Evolutionary conservation across 2,797 vertebrate genomes (phyloP).

Genomic region (Sebastes glaucus): DNA sequence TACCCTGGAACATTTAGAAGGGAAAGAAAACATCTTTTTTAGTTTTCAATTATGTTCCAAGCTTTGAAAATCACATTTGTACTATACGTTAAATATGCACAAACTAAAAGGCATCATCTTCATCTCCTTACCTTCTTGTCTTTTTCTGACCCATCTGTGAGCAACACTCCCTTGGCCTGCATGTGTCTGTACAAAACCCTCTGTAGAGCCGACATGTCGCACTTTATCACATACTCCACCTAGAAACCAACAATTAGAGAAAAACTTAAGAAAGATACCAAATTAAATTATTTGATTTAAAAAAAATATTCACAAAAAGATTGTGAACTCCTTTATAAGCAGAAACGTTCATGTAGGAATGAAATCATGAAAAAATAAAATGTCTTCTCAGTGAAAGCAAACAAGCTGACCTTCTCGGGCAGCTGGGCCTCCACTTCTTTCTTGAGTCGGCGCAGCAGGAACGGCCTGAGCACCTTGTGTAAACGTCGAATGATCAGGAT

Average conservation of each 20-base stretch:
- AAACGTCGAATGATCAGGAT: slow-evolving; percentile 96
- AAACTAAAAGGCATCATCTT: background rate
- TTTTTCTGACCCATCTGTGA: slow-evolving; percentile 95
- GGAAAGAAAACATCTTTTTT: background rate
- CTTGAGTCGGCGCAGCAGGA: slow-evolving; percentile 93
- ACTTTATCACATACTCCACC: slow-evolving; percentile 98
- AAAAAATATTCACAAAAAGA: background rate
- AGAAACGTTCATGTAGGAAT: background rate
- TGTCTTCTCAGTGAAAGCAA: background rate
- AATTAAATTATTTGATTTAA: background rate
- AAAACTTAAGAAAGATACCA: background rate
- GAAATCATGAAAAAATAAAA: background rate
- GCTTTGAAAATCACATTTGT: background rate
- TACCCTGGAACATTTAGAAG: slow-evolving; percentile 82
- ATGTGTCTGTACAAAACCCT: slow-evolving; percentile 95
- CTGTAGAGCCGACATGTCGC: slow-evolving; percentile 95
- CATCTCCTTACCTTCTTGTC: slow-evolving; percentile 90
- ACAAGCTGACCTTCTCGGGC: slow-evolving; percentile 83
- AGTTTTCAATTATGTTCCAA: background rate
- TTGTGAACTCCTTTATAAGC: fast-evolving
- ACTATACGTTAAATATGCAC: background rate
- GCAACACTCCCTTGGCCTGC: slow-evolving; percentile 96
- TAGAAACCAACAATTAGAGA: slow-evolving; percentile 36
- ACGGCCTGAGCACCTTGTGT: slow-evolving; percentile 96
- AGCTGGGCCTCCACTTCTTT: slow-evolving; percentile 97